Evolutionary conservation across 2,888 invertebrate genomes (phyloP).

Genomic region (Cremastobaeus sp.): DNA sequence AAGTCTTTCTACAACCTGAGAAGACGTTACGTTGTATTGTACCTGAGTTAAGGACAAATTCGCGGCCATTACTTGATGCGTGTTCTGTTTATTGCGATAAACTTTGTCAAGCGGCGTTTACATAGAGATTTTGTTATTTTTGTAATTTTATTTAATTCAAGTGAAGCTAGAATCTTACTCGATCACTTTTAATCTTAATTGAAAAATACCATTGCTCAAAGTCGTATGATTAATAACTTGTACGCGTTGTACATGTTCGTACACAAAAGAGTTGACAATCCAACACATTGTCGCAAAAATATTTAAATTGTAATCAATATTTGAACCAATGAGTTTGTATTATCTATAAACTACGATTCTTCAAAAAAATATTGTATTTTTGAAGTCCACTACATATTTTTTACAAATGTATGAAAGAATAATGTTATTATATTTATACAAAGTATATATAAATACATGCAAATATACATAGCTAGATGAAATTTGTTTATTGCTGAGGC

Average conservation of each 20-base stretch:
- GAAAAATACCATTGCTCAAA: conserved; percentile 44
- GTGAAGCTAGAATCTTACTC: neutral
- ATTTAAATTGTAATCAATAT: conserved; percentile 67
- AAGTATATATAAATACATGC: conserved; percentile 4
- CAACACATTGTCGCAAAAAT: conserved; percentile 43
- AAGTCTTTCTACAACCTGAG: conserved; percentile 35
- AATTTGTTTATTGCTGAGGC: conserved; percentile 65
- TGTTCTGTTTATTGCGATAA: conserved; percentile 13
- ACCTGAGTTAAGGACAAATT: conserved; percentile 69
- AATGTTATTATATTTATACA: conserved; percentile 59
- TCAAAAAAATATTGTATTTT: conserved; percentile 65
- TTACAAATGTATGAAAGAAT: conserved; percentile 52
- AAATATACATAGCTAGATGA: conserved; percentile 60
- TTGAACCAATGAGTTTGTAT: conserved; percentile 70
- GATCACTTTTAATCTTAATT: neutral
- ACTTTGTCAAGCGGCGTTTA: conserved; percentile 36
- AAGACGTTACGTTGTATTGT: conserved; percentile 70
- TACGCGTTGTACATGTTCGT: conserved; percentile 73
- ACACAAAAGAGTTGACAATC: conserved; percentile 63
- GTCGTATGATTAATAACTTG: conserved; percentile 47
- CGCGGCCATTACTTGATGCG: conserved; percentile 37
- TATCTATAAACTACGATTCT: conserved; percentile 65
- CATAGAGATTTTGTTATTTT: conserved; percentile 38
- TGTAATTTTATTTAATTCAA: conserved; percentile 23
- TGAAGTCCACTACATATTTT: conserved; percentile 59